A percentile compares a stretch with the other conserved stretches of the same genome.
Conservation (phyloP, 2,113 vertebrate genomes). For the Mobula birostris region DNA sequence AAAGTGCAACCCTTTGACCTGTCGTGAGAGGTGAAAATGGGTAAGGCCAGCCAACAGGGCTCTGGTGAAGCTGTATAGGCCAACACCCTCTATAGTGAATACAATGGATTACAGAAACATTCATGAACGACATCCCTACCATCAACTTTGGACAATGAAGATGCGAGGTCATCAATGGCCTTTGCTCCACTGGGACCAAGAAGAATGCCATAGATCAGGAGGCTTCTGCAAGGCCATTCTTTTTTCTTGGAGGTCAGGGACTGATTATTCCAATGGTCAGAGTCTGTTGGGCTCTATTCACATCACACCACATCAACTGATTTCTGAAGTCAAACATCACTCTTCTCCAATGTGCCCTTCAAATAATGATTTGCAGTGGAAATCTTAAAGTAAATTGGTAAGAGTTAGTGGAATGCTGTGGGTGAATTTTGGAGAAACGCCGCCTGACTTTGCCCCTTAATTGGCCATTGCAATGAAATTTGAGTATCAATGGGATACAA, state of each 20-base stretch:
- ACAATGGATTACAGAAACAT: too few species aligned
- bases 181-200: too few species aligned
- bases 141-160: too few species aligned
- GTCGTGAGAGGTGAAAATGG: too few species aligned
- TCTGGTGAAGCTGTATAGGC: too few species aligned
- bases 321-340: not conserved
- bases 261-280: not conserved
- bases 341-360: not conserved
- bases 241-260: not conserved
- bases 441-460: not conserved
- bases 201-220: not conserved
- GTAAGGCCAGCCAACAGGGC: too few species aligned
- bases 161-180: too few species aligned
- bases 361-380: not conserved
- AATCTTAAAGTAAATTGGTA: not conserved
- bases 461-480: not conserved
- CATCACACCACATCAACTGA: not conserved
- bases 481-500: not conserved
- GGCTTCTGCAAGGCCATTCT: not conserved
- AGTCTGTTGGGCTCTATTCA: not conserved
- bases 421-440: not conserved
- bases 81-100: too few species aligned
- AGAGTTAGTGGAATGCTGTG: not conserved
- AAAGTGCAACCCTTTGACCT: too few species aligned
- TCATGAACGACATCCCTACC: too few species aligned